Evolutionary conservation across 2,113 vertebrate species (phyloP), one percentile per base, ranked within the genome.

Genomic region (Misgurnus anguillicaudatus): DNA sequence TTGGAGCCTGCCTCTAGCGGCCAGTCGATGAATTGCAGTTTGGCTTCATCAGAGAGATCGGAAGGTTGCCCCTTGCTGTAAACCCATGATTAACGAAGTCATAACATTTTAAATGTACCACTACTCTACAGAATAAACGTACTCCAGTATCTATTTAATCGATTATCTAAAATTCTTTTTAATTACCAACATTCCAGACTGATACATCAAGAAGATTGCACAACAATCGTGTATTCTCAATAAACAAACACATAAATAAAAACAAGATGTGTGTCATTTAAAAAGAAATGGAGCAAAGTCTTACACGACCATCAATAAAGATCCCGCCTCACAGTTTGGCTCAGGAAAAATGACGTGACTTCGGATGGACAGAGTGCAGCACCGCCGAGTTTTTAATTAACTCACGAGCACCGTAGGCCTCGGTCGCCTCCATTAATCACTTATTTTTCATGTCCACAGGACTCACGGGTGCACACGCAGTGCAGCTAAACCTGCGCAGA

Each of bases 371-470:
- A 83, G 71, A 67, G 51, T 60, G 57, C 42, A 48, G 24, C 14
- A 42, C 64, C 39, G 63, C 14, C 16, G 31, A 78, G 69, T 9
- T 69, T 85, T 82, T 82, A 82, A 85, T 82, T 45, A 82, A 82
- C 74, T 63, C 7, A 6, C n/a, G 11, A 51, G 17, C 16, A 65
- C 83, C 64, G 39, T n/a, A 6, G 67, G 45, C 68, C 24, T 4
- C 17, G 13, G 65, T 55, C 82, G 19, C 41, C 16, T 57, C 66
- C 63, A 82, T 83, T 79, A 76, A 83, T 85, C 81, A 81, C 65
- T 55, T 21, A 10, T 68, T 70, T 70, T 73, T 77, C 75, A 57
- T 75, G 61, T 79, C 72, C n/a, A 58, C 38, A 14, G 11, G 65
- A 81, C 36, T 65, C 48, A 7, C 1, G 9, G 19, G 68, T 19